Conservation (phyloP, 2,888 invertebrate genomes). For the Pyrgus malvae region DNA sequence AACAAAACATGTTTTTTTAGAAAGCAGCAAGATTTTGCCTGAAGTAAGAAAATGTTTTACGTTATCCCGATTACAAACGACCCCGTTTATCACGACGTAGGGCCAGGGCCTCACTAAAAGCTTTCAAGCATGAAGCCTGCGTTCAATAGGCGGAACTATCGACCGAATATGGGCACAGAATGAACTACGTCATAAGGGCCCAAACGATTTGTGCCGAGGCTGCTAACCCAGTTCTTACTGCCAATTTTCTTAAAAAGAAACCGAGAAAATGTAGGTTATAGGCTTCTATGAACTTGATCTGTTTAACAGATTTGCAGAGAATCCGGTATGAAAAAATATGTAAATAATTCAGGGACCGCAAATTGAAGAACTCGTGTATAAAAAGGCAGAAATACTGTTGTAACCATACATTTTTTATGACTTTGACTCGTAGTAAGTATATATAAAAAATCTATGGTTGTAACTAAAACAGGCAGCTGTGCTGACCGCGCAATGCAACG, state of each 20-base stretch:
- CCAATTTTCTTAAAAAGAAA: background rate
- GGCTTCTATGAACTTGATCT: background rate
- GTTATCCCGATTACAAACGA: background rate
- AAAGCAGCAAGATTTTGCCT: no score
- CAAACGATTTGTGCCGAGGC: background rate
- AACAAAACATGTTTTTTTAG: no score
- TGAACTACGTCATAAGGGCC: constrained; percentile 5
- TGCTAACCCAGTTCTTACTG: constrained; percentile 1
- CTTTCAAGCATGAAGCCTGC: constrained; percentile 25
- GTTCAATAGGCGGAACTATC: constrained; percentile 32
- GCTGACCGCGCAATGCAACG: no score
- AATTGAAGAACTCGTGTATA: no score
- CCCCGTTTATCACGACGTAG: background rate
- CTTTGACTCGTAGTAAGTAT: no score
- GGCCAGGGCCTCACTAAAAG: constrained; percentile 11
- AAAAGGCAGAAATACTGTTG: no score
- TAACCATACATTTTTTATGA: no score
- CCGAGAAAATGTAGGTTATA: background rate
- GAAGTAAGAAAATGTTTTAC: background rate
- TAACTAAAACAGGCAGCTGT: no score
- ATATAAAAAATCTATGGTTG: no score
- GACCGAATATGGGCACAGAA: constrained; percentile 27
- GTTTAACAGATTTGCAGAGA: background rate
- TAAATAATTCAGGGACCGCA: no score
- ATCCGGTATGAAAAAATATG: no score